Evolutionary conservation across 2,797 vertebrate genomes (phyloP), one percentile per base, ranked within the genome.

Genomic region (Erethizon dorsatum): DNA sequence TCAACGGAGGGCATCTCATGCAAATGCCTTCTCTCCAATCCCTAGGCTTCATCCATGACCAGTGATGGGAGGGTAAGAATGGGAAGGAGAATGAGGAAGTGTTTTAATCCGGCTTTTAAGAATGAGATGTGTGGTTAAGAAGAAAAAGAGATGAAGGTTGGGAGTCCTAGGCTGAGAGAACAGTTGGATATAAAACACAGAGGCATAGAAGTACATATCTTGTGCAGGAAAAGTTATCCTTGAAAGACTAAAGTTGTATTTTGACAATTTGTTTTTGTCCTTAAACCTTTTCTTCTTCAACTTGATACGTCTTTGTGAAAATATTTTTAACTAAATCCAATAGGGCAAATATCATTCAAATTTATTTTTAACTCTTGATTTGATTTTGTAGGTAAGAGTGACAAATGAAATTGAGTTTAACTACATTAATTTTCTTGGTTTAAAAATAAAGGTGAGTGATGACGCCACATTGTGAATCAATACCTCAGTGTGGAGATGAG

Each of bases 381-480:
- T 71, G 80, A 50, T 82, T 96, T 61, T 94, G 56, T 85, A 83
- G 50, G n/a, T 73, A 90, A 18, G 52, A 94, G 14, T 95, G 78
- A 90, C 83, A 89, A 87, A 84, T 91, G 26, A 88, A 97, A 83
- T 95, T 88, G 85, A 15, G 41, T 87, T 96, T 96, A 93, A 94
- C 78, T 47, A 78, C 17, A 73, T 95, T 83, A 83, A 87, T 95
- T 95, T 4, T 88, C 93, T 77, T 59, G 91, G 57, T 73, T 96
- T 92, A 96, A 85, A 96, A 97, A 91, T 97, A 96, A 95, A 93
- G 33, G 41, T 69, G 57, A 88, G 11, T 92, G 63, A 91, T 95
- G 85, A 87, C 7, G 17, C 26, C 12, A 47, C 33, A 37, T 80
- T 77, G 17, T 86, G 88, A 95, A 91, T 97, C 90, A 96, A 67